Base-by-base conservation (phyloP, 2,888 invertebrate species). In the Augochlorella aurata region DNA sequence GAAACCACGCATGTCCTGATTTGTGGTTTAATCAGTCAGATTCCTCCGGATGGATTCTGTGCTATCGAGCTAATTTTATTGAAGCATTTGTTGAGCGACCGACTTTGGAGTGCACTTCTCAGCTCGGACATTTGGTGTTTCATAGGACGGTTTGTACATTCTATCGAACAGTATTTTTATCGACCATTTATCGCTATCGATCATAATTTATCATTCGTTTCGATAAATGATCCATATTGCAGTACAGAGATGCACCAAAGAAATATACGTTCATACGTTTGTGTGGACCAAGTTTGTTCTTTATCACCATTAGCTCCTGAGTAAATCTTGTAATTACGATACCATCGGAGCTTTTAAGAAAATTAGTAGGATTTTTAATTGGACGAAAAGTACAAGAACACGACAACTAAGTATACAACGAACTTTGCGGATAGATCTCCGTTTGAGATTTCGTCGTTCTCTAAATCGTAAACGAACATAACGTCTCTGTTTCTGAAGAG, bases 111-210 rank as follows among this genome's bases (percentile, higher is more conserved):
- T 69, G 90, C 91, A 0, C 79, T 93, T 49, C 80, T 93, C 0
- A 90, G 90, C 47, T 87, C 90, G 8, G 93, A 93, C 63, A 70
- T 91, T 70, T 92, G 93, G 91, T 91, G 91, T 44, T 90, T 91
- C 61, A 66, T 93, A 54, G 89, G 87, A 81, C 91, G 91, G 92
- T 93, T 77, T 63, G 83, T 74, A 82, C n/a, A 66, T 44, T 24
- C 4, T 24, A 58, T 5, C 8, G 2, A 21, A 18, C 18, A 50
- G 18, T 18, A 1, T 4, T 1, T 18, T 24, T 12, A 58, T 58
- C 14, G 14, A 5, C n/a, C 10, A n/a, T 10, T 58, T 14, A 24
- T 24, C 24, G 21, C n/a, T 54, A 7, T 52, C 8, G 5, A 47
- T 10, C 14, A 49, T 2, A 2, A 47, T 12, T 14, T 12, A 12